These are phyloP conservation scores for Cinara cedri DNA, from an alignment of 2,888 invertebrate species.

Conservation along the genomic window DNA sequence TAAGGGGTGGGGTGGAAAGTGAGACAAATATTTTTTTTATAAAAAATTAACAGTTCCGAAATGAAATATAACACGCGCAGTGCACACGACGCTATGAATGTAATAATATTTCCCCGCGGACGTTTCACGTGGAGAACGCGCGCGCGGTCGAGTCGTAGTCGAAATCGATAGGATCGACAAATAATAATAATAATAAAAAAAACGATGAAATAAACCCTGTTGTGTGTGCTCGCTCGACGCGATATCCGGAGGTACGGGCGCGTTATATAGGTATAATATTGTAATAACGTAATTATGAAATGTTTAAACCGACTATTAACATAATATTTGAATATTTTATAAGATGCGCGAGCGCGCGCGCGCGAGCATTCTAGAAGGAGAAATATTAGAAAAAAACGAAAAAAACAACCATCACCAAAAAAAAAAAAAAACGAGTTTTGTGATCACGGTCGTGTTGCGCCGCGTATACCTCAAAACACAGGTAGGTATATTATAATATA, in stretches of 20 bases:
- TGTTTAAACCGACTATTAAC: conserved; percentile 46
- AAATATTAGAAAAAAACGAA: not conserved
- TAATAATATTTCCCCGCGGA: too few relatives aligned
- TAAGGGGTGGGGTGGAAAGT: too few relatives aligned
- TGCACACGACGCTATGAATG: too few relatives aligned
- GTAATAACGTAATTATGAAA: conserved; percentile 52
- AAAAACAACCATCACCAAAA: too few relatives aligned
- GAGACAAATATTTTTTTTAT: too few relatives aligned
- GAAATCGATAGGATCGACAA: conserved; percentile 21
- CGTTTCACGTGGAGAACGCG: too few relatives aligned
- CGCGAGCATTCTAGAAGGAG: not conserved
- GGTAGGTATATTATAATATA: too few relatives aligned
- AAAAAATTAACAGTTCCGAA: conserved; percentile 15
- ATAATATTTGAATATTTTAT: conserved; percentile 50
- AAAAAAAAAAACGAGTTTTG: conserved; percentile 30
- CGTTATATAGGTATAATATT: too few relatives aligned
- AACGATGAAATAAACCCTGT: too few relatives aligned
- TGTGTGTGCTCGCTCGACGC: not conserved
- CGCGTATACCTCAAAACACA: not conserved
- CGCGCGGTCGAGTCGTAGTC: not conserved
- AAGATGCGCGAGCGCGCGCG: not conserved
- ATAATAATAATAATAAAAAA: too few relatives aligned
- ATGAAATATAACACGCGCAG: not conserved
- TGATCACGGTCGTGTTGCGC: not conserved
- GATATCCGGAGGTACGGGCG: conserved; percentile 10